phyloP scores from a whole-genome alignment of 2,113 vertebrate genomes.

The Meleagris gallopavo region DNA sequence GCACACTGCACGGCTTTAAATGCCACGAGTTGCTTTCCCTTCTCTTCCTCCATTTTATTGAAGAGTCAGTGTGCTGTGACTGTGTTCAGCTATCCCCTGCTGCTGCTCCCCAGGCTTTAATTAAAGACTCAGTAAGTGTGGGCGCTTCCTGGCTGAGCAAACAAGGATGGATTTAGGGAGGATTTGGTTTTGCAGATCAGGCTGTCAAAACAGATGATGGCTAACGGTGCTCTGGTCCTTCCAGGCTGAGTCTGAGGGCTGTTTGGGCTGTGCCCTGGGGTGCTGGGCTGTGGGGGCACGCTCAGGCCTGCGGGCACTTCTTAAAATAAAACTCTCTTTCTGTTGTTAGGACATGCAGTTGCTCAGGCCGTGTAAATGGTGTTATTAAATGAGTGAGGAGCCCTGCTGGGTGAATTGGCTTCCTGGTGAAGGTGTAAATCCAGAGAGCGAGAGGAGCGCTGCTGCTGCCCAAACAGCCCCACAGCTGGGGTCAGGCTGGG shows the following conservation, averaged over 20 bases:
- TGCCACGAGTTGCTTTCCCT: background rate
- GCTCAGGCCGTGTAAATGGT: background rate
- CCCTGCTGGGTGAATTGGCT: conserved; percentile 50
- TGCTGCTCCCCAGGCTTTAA: conserved; percentile 64
- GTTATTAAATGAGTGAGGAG: conserved; percentile 47
- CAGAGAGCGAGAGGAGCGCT: conserved; percentile 9
- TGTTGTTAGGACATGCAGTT: accelerated
- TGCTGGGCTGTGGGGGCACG: too few species aligned
- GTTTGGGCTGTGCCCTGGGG: background rate
- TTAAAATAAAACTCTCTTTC: conserved; percentile 12
- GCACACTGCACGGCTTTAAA: background rate
- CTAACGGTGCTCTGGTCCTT: accelerated
- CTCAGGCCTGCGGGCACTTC: background rate
- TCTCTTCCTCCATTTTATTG: background rate
- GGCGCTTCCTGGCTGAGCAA: conserved; percentile 11
- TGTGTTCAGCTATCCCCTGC: background rate
- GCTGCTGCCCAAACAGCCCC: background rate
- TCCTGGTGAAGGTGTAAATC: conserved; percentile 55
- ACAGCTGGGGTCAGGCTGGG: background rate
- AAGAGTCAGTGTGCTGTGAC: background rate
- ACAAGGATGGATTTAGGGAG: background rate
- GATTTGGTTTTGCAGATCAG: background rate
- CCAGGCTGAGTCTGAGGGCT: accelerated
- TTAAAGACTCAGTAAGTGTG: conserved; percentile 9
- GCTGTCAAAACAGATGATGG: background rate